Evolutionary conservation across 1,140 invertebrate genomes (phyloP).

Genomic region (Panagrolaimus sp.): DNA sequence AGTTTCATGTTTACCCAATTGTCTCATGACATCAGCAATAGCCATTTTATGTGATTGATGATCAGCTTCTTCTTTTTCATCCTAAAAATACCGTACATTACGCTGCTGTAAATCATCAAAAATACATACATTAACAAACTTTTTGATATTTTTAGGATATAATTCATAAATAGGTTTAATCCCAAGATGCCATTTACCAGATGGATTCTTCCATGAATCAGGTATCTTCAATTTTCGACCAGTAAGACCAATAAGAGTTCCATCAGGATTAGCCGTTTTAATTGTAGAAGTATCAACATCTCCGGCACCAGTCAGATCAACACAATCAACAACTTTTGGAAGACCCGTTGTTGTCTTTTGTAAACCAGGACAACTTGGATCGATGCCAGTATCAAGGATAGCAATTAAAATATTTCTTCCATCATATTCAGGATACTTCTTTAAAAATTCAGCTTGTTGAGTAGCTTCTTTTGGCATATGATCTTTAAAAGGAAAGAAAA

Average conservation of each 20-base stretch:
- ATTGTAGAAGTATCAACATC: constrained; percentile 82
- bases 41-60: constrained; percentile 74
- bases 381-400: constrained; percentile 92
- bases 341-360: constrained; percentile 79
- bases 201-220: constrained; percentile 73
- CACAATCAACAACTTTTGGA: constrained; percentile 85
- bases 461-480: constrained; percentile 24
- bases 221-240: constrained; percentile 83
- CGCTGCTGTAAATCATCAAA: not conserved
- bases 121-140: constrained; percentile 67
- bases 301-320: constrained; percentile 87
- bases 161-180: constrained; percentile 77
- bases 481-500: not conserved
- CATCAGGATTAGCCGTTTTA: constrained; percentile 68
- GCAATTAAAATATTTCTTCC: constrained; percentile 83
- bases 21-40: constrained; percentile 70
- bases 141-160: constrained; percentile 75
- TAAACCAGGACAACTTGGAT: constrained; percentile 80
- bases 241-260: constrained; percentile 73
- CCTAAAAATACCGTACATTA: constrained; percentile 63
- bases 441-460: constrained; percentile 67
- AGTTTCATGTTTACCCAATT: constrained; percentile 66
- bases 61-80: constrained; percentile 78
- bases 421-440: constrained; percentile 86
- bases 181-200: constrained; percentile 68